Evolutionary conservation across 2,888 invertebrate genomes (phyloP).

Genomic region (Lepas anatifera): DNA sequence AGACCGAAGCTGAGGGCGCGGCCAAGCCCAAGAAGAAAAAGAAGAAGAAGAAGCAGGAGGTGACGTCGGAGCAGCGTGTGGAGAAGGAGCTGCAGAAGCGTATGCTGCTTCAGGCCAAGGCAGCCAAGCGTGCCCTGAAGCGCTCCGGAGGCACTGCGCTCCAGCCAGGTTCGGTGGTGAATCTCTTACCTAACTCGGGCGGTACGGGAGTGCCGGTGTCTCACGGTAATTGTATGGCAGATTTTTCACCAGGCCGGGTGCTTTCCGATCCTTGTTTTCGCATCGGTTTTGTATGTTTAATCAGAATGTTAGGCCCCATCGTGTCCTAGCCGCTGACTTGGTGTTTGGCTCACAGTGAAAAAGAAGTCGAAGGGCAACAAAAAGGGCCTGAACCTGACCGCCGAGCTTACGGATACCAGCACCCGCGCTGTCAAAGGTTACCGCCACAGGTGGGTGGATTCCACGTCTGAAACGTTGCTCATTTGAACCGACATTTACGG

Average conservation of each 20-base stretch:
- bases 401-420: conserved; percentile 7
- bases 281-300: background rate
- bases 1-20: background rate
- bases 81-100: conserved; percentile 13
- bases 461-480: no score
- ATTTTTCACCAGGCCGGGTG: background rate
- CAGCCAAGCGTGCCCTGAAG: background rate
- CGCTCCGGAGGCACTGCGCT: background rate
- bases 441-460: background rate
- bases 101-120: conserved; percentile 8
- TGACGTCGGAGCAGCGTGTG: background rate
- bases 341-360: no score
- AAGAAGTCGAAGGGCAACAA: background rate
- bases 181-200: no score
- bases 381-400: background rate
- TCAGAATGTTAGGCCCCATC: no score
- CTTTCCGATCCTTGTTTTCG: background rate
- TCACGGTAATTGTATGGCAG: no score
- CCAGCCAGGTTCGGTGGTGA: no score
- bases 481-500: background rate
- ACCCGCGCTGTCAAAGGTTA: background rate
- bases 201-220: no score
- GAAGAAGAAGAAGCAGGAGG: conserved; percentile 1
- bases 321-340: no score
- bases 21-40: background rate